These are phyloP conservation scores for Rhaphigaster nebulosa DNA, from an alignment of 2,888 invertebrate genomes.

Conservation along the genomic window DNA sequence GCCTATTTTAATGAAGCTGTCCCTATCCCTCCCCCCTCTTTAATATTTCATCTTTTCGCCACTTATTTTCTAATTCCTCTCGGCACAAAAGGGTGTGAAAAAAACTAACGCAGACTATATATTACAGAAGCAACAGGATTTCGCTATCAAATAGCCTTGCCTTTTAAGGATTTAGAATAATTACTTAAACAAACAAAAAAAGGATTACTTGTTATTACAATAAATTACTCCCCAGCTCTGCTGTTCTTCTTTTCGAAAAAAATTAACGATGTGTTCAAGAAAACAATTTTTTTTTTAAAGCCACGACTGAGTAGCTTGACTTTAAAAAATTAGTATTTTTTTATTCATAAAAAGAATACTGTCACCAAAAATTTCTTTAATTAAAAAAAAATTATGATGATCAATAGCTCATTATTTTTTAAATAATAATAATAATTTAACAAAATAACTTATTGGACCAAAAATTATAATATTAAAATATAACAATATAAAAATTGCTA, in stretches of 20 bases:
- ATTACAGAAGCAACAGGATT: slow-evolving; percentile 46
- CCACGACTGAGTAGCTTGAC: no score
- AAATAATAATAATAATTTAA: no score
- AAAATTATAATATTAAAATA: no score
- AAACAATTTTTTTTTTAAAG: no score
- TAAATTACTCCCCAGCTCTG: background rate
- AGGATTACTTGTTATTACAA: background rate
- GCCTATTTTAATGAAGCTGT: slow-evolving; percentile 58
- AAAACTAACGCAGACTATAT: slow-evolving; percentile 36
- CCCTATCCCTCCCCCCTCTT: slow-evolving; percentile 49
- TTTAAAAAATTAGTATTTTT: no score
- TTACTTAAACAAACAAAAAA: background rate
- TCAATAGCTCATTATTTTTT: no score
- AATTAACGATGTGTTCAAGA: no score
- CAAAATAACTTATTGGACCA: no score
- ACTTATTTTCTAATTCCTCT: slow-evolving; percentile 45
- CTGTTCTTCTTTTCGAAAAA: background rate
- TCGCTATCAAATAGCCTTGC: background rate
- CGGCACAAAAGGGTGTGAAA: slow-evolving; percentile 23
- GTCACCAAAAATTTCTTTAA: no score
- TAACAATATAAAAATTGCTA: no score
- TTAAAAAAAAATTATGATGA: no score
- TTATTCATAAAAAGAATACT: no score
- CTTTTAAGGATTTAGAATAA: slow-evolving; percentile 11
- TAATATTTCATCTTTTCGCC: slow-evolving; percentile 40